Evolutionary conservation across 1,140 invertebrate species (phyloP), one percentile per base, ranked within the genome.

Genomic region (Geopemphigus sp.): DNA sequence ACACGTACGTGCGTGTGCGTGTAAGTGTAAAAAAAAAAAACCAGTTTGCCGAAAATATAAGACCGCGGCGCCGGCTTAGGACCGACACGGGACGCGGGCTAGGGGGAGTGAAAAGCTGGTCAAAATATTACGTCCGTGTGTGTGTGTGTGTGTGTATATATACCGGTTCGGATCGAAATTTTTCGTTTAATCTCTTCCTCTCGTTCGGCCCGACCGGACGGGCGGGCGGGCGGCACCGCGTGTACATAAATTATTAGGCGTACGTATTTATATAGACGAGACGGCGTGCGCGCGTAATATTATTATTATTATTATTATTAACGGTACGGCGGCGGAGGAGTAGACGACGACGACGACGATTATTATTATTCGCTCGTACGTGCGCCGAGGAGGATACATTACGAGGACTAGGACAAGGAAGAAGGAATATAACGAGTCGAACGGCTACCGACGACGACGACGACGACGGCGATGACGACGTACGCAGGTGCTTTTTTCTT

Each of bases 401-500:
- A 32, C 11, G 1, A 76, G 54, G 74, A 78, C 74, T 78, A 78
- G 74, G 74, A 61, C 74, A 78, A 78, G 74, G 74, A 78, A 57
- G 57, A 78, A 57, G 54, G 54, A 78, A 39, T 8, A 39, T 39
- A 39, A 78, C 56, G 57, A 78, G 57, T 63, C 57, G 57, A 59
- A 50, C 57, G 45, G 74, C 74, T 78, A 78, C 74, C 74, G 72
- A 68, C 70, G 32, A 59, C 29, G 72, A 59, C 22, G 29, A 24
- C 72, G 72, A 45, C 11, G 59, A 64, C 64, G 66, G 19, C 19
- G 70, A 73, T n/a, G 54, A 39, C n/a, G n/a, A n/a, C n/a, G n/a
- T n/a, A 39, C 29, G 74, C 74, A 78, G 74, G 74, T 72, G 39
- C 24, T 81, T 81, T 61, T 78, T 72, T 72, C n/a, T n/a, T n/a